Evolutionary conservation across 2,113 vertebrate species (phyloP), one percentile per base, ranked within the genome.

Genomic region (Clarias magur): DNA sequence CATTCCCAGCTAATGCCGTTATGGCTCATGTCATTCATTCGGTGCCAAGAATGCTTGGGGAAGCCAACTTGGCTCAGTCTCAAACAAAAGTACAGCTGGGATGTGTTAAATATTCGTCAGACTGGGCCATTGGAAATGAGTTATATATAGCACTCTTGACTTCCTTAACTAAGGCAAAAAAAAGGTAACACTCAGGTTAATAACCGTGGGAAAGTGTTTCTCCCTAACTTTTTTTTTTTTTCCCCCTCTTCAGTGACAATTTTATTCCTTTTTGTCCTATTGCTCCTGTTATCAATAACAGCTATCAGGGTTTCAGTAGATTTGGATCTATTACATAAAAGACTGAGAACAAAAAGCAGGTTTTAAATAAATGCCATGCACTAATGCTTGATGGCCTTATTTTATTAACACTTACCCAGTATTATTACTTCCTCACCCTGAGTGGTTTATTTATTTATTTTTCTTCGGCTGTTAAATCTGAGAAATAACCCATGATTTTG

Each of bases 31-130:
- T 98, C 97, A 99, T 99, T 99, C 97, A 98, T 98, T 96, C 96
- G 86, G 96, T 97, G 98, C 97, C 97, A 99, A 97, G 96, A 96
- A 96, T 96, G 95, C 96, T 83, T 73, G 78, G 96, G 96, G 96
- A 96, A 95, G 96, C 95, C 95, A 95, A 95, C 95, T 99, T 99
- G 97, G 97, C 98, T 95, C 95, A 91, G 95, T 93, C 95, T 98
- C 98, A 98, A 97, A 97, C 97, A 97, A 97, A 95, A 97, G 96
- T 97, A 97, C 98, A 99, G 97, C 98, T 99, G 98, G 97, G 96
- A 98, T 97, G 97, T 98, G 97, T 99, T 99, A 99, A 97, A 97
- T 97, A 97, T 99, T 98, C 97, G 97, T 97, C 97, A 98, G 97
- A 96, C 96, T 99, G 98, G 97, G 97, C 96, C 96, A 96, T 98